Base-by-base conservation (phyloP, 2,797 vertebrate species). In the Threskiornis aethiopicus region DNA sequence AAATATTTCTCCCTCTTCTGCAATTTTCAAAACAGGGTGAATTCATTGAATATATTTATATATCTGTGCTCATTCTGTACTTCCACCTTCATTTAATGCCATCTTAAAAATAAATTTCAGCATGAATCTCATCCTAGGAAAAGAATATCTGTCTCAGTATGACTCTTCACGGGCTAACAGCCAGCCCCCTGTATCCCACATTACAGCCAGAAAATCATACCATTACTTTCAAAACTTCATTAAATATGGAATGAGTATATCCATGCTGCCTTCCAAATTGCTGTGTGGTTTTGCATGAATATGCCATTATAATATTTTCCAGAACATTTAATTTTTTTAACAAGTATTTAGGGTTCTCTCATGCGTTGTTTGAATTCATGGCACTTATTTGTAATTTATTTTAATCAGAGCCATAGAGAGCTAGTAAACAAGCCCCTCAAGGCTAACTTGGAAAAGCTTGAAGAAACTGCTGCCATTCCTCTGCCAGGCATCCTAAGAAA, bases 301-400 rank as follows among this genome's bases (percentile, higher is more conserved):
- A 49, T 73, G 29, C 5, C 14, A 33, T 87, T 87, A 80, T 22
- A 72, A 44, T 70, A 64, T 87, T 88, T 96, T 87, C 71, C 70
- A 91, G 83, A 93, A 80, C 33, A 59, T 86, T 86, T 86, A 44
- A 21, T 51, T 80, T 94, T 71, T 94, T 91, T 44, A 70, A 91
- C 51, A 79, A 84, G 58, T 94, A 77, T 91, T 96, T 94, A 89
- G 51, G 29, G 15, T 20, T 84, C 58, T 96, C 42, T 94, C 73
- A 79, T 37, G 66, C 13, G 8, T 83, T 92, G 37, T 89, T 91
- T 67, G 55, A 59, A 61, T 87, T 88, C 26, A 86, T 39, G 42
- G 39, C 47, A 87, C 87, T 92, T 64, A 80, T 90, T 95, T 87
- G 52, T 52, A 95, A 87, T 95, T 94, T 95, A 76, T 94, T 95